Percentiles rank a stretch among this genome's conserved stretches.
These are phyloP conservation scores for Nycteola revayana DNA, from an alignment of 2,888 invertebrate species.

Conservation along the genomic window DNA sequence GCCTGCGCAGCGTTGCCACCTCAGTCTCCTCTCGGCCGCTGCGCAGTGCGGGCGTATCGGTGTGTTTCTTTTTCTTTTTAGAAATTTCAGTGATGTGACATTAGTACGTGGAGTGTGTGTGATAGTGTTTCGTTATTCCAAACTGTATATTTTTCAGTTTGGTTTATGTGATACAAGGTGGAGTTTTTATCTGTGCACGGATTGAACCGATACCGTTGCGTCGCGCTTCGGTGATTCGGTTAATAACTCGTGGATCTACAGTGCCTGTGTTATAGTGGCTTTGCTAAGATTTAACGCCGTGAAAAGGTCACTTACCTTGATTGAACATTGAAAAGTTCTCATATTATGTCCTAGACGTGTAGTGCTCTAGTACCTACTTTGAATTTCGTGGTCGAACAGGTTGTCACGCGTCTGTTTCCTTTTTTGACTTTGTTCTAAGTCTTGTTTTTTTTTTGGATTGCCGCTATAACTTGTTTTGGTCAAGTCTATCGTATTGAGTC, in stretches of 20 bases:
- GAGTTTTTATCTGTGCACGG: slow-evolving; percentile 41
- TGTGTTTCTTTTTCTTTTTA: slow-evolving; percentile 14
- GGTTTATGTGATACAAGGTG: slow-evolving; percentile 43
- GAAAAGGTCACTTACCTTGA: slow-evolving; percentile 78
- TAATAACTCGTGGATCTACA: slow-evolving; percentile 74
- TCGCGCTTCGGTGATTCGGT: slow-evolving; percentile 70
- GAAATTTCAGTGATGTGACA: slow-evolving; percentile 50
- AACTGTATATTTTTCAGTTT: slow-evolving; percentile 45
- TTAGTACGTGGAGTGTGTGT: slow-evolving; percentile 38
- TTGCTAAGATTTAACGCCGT: slow-evolving; percentile 70
- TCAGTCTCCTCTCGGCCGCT: slow-evolving; percentile 61
- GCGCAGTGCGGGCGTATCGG: slow-evolving; percentile 48
- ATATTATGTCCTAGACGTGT: slow-evolving; percentile 18
- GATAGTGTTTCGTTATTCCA: slow-evolving; percentile 36
- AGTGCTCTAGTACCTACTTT: slow-evolving; percentile 27
- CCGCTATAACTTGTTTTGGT: slow-evolving; percentile 38
- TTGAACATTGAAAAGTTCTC: slow-evolving; percentile 43
- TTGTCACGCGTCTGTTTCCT: slow-evolving; percentile 25
- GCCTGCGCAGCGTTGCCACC: slow-evolving; percentile 66
- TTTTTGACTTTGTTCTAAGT: slow-evolving; percentile 13
- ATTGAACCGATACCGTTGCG: slow-evolving; percentile 68
- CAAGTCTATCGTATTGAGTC: slow-evolving; percentile 34
- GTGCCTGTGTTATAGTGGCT: slow-evolving; percentile 63
- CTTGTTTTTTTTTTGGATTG: slow-evolving; percentile 23
- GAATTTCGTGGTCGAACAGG: slow-evolving; percentile 39